Conservation (phyloP, 2,113 vertebrate species). For the Prietella phreatophila region DNA sequence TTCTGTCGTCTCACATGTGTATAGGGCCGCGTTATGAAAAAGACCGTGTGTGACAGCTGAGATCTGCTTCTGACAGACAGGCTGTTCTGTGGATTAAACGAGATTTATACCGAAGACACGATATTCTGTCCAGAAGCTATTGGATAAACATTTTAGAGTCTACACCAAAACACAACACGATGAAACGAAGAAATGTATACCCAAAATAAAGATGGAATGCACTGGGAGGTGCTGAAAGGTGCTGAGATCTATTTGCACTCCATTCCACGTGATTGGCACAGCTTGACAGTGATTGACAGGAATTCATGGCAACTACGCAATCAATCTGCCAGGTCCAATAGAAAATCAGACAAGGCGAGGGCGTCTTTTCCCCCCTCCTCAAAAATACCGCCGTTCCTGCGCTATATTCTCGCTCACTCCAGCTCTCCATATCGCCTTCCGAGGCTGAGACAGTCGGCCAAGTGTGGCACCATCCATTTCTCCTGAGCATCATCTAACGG, state of each 20-base stretch:
- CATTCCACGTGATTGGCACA: constrained; percentile 85
- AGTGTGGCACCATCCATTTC: constrained; percentile 59
- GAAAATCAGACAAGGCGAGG: constrained; percentile 76
- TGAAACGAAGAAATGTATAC: constrained; percentile 61
- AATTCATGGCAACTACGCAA: constrained; percentile 84
- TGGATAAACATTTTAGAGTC: not conserved
- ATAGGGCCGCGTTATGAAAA: not conserved
- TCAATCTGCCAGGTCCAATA: constrained; percentile 89
- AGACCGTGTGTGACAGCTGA: constrained; percentile 4
- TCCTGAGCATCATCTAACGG: constrained; percentile 58
- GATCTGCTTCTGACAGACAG: constrained; percentile 22
- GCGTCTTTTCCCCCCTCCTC: constrained; percentile 75
- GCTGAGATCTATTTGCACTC: constrained; percentile 67
- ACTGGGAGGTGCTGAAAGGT: constrained; percentile 76
- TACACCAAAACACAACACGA: constrained; percentile 51
- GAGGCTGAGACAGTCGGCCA: constrained; percentile 71
- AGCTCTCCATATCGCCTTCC: constrained; percentile 65
- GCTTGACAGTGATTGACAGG: constrained; percentile 90
- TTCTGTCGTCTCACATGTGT: constrained; percentile 8
- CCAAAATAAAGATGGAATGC: constrained; percentile 62
- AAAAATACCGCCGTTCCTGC: constrained; percentile 73
- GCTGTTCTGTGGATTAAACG: not conserved
- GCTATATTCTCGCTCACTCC: constrained; percentile 73
- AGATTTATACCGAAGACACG: not conserved
- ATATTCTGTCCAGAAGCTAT: not conserved